phyloP scores from a whole-genome alignment of 2,888 invertebrate species.

The Eustalomyia histrio region DNA sequence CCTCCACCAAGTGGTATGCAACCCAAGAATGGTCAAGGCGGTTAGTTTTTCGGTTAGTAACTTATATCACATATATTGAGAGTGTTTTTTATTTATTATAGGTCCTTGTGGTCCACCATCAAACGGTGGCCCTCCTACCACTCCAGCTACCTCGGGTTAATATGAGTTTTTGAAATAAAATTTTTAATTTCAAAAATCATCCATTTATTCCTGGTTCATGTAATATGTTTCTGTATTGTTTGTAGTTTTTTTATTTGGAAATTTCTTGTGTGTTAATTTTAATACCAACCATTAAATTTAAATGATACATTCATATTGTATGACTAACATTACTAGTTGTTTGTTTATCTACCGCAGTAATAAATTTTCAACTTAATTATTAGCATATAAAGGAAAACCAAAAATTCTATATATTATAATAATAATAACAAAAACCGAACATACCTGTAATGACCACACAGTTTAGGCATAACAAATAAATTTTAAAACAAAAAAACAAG shows the following conservation, averaged over 20 bases:
- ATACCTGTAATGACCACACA: slow-evolving; percentile 1
- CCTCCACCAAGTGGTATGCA: slow-evolving; percentile 58
- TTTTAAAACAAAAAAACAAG: neutral
- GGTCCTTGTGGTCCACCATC: slow-evolving; percentile 60
- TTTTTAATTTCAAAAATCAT: neutral
- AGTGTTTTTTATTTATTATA: neutral
- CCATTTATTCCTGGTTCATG: neutral
- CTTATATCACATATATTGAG: neutral
- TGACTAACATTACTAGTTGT: slow-evolving; percentile 26
- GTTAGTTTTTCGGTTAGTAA: slow-evolving; percentile 4
- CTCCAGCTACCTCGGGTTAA: slow-evolving; percentile 38
- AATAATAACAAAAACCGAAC: neutral
- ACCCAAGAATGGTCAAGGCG: slow-evolving; percentile 43
- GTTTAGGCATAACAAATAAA: neutral
- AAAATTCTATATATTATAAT: neutral
- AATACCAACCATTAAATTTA: slow-evolving; percentile 34
- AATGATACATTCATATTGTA: slow-evolving; percentile 14
- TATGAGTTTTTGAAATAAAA: neutral
- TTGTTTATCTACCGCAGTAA: slow-evolving; percentile 69
- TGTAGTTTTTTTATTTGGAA: neutral
- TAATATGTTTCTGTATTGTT: neutral
- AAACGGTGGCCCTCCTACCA: slow-evolving; percentile 26
- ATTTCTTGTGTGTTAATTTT: slow-evolving; percentile 21
- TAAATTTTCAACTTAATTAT: slow-evolving; percentile 69
- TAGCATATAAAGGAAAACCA: slow-evolving; percentile 25